A percentile compares a stretch with the other conserved stretches of the same genome.
Evolutionary conservation across 2,797 vertebrate species (phyloP).

Genomic region (Oreochromis mossambicus): DNA sequence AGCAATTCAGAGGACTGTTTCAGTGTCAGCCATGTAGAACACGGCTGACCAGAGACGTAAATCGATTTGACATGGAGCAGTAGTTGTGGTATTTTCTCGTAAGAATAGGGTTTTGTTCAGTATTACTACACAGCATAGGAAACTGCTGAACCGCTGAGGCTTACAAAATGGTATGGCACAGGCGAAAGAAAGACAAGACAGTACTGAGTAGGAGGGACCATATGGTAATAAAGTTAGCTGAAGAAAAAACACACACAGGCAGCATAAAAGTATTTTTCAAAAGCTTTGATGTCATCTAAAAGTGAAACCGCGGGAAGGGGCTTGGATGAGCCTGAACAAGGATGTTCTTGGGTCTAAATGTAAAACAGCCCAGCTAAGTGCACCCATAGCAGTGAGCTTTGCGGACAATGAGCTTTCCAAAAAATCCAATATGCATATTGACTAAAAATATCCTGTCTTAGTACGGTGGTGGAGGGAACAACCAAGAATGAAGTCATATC

Average conservation of each 20-base stretch:
- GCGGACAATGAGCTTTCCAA: constrained; percentile 63
- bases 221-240: constrained; percentile 5
- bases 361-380: constrained; percentile 44
- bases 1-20: constrained; percentile 22
- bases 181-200: not conserved
- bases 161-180: not conserved
- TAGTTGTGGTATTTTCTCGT: constrained; percentile 22
- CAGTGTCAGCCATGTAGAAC: constrained; percentile 24
- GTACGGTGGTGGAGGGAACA: constrained; percentile 28
- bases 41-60: constrained; percentile 28
- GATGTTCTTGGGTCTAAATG: constrained; percentile 40
- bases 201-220: not conserved
- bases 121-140: not conserved
- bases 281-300: constrained; percentile 23
- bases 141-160: constrained; percentile 16
- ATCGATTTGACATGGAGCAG: constrained; percentile 29
- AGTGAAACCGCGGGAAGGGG: not conserved
- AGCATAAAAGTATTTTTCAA: not conserved
- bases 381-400: constrained; percentile 47
- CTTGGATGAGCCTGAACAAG: not conserved
- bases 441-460: constrained; percentile 71
- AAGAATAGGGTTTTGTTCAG: constrained; percentile 35
- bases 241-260: not conserved
- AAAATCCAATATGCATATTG: constrained; percentile 52
- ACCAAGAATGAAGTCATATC: constrained; percentile 64